Evolutionary conservation across 2,888 invertebrate species (phyloP), one percentile per base, ranked within the genome.

Genomic region (Stenotaenia linearis): DNA sequence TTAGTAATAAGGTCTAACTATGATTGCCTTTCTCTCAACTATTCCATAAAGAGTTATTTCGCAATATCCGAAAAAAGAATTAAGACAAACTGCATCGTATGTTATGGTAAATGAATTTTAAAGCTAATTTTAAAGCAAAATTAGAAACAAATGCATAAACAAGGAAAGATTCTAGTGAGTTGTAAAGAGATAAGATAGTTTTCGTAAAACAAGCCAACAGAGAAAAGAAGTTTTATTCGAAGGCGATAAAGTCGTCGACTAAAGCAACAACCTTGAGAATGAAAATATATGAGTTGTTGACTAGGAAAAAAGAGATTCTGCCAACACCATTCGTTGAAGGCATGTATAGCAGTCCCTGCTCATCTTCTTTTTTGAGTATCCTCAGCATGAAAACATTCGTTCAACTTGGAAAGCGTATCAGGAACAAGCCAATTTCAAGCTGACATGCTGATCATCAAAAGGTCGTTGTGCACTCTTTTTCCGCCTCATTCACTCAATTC

Each of bases 381-480:
- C 28, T 69, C 69, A 1, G 69, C 69, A 28, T 69, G 69, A 69
- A 69, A 69, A 69, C 69, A 69, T 69, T 69, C 69, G 69, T 69
- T 69, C 69, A 69, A 25, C 69, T 25, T 69, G 25, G 10, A n/a
- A 28, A 28, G 28, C 10, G 25, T 69, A 69, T 69, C 28, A 28
- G 69, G 69, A 69, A 69, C 69, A 69, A 12, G 3, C 69, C 69
- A 69, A 69, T 69, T 28, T 69, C 69, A 23, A 69, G 69, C 69
- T 28, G 69, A 28, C 69, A n/a, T 69, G 10, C 28, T 69, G 69
- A 69, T 69, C 69, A 69, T 69, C 25, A 69, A 69, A 69, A 69
- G 69, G 28, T 69, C 69, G 28, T 69, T 69, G 23, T 69, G 69
- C 69, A 15, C 69, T 28, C 69, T 69, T 69, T 69, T 69, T 69